Conservation (phyloP, 2,888 invertebrate genomes). For the Scrobipalpa atriplicella region DNA sequence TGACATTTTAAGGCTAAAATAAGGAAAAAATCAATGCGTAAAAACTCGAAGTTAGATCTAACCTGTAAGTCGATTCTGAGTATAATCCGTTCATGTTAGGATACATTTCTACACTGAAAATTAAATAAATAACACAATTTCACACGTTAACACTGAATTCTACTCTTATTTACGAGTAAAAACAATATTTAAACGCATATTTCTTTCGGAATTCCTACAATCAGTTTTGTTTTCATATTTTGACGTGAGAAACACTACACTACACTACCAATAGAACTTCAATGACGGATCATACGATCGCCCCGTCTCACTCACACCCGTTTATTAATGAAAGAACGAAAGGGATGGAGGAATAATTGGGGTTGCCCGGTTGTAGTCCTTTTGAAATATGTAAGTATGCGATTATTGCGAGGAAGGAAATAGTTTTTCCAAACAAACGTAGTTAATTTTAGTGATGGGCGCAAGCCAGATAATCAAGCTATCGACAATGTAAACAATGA, state of each 20-base stretch:
- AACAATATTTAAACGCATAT: slow-evolving; percentile 56
- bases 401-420: slow-evolving; percentile 40
- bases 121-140: slow-evolving; percentile 44
- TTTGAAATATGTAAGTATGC: slow-evolving; percentile 26
- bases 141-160: slow-evolving; percentile 44
- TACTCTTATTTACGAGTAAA: slow-evolving; percentile 42
- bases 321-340: slow-evolving; percentile 42
- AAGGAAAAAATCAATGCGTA: slow-evolving; percentile 19
- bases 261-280: slow-evolving; percentile 60
- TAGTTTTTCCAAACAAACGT: slow-evolving; percentile 37
- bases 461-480: slow-evolving; percentile 35
- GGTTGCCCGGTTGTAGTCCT: slow-evolving; percentile 36
- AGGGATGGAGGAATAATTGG: slow-evolving; percentile 44
- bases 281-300: slow-evolving; percentile 75
- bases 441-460: slow-evolving; percentile 11
- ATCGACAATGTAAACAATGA: slow-evolving; percentile 35
- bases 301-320: slow-evolving; percentile 49
- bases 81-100: slow-evolving; percentile 73
- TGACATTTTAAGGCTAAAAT: background rate
- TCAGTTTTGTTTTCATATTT: slow-evolving; percentile 62
- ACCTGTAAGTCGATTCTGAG: slow-evolving; percentile 73
- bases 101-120: slow-evolving; percentile 61
- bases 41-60: slow-evolving; percentile 45
- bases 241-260: slow-evolving; percentile 62
- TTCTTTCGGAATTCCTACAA: slow-evolving; percentile 49